Evolutionary conservation across 2,888 invertebrate species (phyloP).

Genomic region (Apeira syringaria): DNA sequence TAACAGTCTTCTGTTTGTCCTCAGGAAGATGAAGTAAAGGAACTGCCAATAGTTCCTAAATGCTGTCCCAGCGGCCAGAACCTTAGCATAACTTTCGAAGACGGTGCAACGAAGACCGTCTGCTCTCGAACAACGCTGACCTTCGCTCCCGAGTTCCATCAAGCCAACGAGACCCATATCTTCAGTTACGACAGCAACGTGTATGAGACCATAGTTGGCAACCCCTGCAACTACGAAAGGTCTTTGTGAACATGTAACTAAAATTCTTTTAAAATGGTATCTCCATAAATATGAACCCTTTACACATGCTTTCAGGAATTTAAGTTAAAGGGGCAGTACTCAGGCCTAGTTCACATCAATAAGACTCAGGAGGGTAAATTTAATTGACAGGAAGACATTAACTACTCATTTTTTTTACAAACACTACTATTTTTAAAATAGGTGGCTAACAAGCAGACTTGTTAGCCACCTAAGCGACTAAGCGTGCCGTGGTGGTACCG

Average conservation of each 20-base stretch:
- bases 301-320: too few relatives aligned
- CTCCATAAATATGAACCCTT: too few relatives aligned
- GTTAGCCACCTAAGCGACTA: too few relatives aligned
- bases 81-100: slow-evolving; percentile 53
- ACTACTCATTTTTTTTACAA: too few relatives aligned
- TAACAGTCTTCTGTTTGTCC: slow-evolving; percentile 16
- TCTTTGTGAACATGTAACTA: slow-evolving; percentile 45
- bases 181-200: slow-evolving; percentile 68
- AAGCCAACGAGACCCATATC: slow-evolving; percentile 77
- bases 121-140: slow-evolving; percentile 61
- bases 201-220: slow-evolving; percentile 82
- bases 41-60: slow-evolving; percentile 74
- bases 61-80: slow-evolving; percentile 80
- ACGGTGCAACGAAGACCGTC: slow-evolving; percentile 53
- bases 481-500: too few relatives aligned
- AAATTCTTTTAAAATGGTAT: slow-evolving; percentile 24
- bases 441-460: too few relatives aligned
- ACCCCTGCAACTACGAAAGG: slow-evolving; percentile 82
- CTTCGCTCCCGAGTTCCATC: slow-evolving; percentile 80
- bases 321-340: too few relatives aligned
- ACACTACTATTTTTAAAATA: too few relatives aligned
- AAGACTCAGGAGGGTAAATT: too few relatives aligned
- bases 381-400: too few relatives aligned
- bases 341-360: too few relatives aligned
- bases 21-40: slow-evolving; percentile 57